Conservation (phyloP, 2,888 invertebrate species). For the Trichacis sp. region DNA sequence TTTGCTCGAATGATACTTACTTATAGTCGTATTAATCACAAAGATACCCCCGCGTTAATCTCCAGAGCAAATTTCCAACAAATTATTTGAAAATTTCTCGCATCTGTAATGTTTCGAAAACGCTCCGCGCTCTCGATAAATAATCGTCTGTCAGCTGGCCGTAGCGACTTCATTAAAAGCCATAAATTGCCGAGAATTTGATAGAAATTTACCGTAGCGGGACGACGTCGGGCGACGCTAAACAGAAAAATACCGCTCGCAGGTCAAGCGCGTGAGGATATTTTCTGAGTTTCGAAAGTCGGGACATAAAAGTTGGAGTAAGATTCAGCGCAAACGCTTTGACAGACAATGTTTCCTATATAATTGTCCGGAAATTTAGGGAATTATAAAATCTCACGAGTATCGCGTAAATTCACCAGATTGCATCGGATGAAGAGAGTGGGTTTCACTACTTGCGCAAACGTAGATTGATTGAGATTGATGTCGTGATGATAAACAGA, state of each 20-base stretch:
- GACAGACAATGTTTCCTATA: neutral
- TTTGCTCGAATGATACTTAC: neutral
- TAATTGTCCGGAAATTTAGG: neutral
- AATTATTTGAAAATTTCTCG: constrained; percentile 51
- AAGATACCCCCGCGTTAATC: constrained; percentile 55
- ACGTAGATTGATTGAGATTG: too few species aligned
- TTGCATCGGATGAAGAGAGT: too few species aligned
- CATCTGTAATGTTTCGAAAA: constrained; percentile 1
- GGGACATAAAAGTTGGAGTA: too few species aligned
- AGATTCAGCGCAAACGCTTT: too few species aligned
- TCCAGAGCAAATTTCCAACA: constrained; percentile 56
- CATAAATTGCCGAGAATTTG: neutral
- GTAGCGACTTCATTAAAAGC: constrained; percentile 1
- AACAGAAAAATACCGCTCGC: neutral
- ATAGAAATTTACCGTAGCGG: neutral
- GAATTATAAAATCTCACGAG: neutral
- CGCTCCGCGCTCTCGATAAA: neutral
- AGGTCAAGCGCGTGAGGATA: neutral
- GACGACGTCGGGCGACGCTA: neutral
- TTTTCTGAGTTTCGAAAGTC: neutral
- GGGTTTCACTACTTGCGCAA: too few species aligned
- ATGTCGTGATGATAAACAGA: too few species aligned
- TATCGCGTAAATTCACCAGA: neutral
- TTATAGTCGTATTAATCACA: constrained; percentile 52
- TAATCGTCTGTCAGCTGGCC: neutral